Base-by-base conservation (phyloP, 1,140 invertebrate genomes). In the Drusus annulatus region DNA sequence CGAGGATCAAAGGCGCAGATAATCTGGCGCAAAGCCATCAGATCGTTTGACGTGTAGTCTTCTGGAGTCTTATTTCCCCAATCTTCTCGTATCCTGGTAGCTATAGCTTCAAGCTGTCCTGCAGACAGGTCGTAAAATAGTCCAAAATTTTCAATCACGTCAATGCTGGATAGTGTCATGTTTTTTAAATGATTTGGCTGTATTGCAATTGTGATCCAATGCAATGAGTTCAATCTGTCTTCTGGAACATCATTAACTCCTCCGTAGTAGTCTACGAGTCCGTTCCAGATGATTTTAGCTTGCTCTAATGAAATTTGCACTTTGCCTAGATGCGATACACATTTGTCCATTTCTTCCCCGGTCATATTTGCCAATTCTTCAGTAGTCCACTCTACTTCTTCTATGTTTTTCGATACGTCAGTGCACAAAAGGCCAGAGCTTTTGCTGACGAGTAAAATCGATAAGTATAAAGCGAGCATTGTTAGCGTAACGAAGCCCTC, bases 101-200 rank as follows among this genome's bases (percentile, higher is more conserved):
- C 88, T n/a, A 91, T 86, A 7, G 87, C 86, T 5, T 80, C n/a
- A 13, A 91, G 83, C 80, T 91, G 87, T 0, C 84, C 84, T 5
- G 83, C 54, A 51, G 85, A 86, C 4, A 91, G 84, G 58, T 87
- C 85, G 76, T 89, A 90, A 78, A 87, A 87, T 13, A 87, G 74
- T 1, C 91, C 91, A 76, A 91, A 90, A 31, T 90, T 88, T 62
- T 86, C 84, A 21, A 91, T 86, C 0, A 90, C 86, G 16, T 91
- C 90, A 7, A 91, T 87, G 58, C 86, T 87, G 15, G 81, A 86
- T 5, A 91, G 79, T 0, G 90, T 88, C 25, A 91, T 85, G 81
- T 91, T 91, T 5, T 78, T 56, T 50, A 89, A 90, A 50, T 91
- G 87, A 19, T 86, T 84, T 2, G 86, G 84, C 15, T 84, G 84